Evolutionary conservation across 2,113 vertebrate species (phyloP), one percentile per base, ranked within the genome.

Genomic region (Maccullochella peelii): DNA sequence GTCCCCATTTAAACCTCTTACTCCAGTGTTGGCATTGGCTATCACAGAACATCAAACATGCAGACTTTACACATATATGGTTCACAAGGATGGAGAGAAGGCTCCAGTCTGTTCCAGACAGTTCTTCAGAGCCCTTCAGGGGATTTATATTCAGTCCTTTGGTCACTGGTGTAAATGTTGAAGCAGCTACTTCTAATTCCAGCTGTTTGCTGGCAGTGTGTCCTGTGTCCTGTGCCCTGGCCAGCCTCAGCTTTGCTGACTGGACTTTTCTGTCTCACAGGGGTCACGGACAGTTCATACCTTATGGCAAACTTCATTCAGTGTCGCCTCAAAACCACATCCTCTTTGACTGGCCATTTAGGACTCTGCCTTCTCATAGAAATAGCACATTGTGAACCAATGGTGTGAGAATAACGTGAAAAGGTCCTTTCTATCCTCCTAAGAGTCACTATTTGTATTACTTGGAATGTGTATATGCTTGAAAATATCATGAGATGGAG

Each of bases 201-300:
- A 88, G 90, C 57, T 68, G 79, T 82, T 88, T 84, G 81, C 83
- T 73, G 63, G 27, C 71, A 79, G 78, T 21, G n/a, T 61, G 69
- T 52, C 18, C 62, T 21, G n/a, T 61, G 69, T 52, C 18, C 62
- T 54, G 52, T 75, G 30, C 15, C 49, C 55, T 23, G 57, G 16
- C 66, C 66, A 30, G 50, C 36, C 70, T 33, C 38, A 23, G 55
- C 36, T 44, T 57, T 23, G 25, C 85, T 86, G 71, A 86, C 86
- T 71, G 80, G 66, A 27, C 42, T 57, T 65, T 57, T 82, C 87
- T 82, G 82, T 77, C 73, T 73, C 42, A 11, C 47, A 14, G 8
- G 54, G 90, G 91, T 94, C 89, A 92, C 36, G 7, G 63, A 69
- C 83, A 91, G 90, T 87, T 93, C 93, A 93, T 57, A 84, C 80